These are phyloP conservation scores for Drosophila rellima DNA, from an alignment of 2,888 invertebrate genomes.

Conservation along the genomic window DNA sequence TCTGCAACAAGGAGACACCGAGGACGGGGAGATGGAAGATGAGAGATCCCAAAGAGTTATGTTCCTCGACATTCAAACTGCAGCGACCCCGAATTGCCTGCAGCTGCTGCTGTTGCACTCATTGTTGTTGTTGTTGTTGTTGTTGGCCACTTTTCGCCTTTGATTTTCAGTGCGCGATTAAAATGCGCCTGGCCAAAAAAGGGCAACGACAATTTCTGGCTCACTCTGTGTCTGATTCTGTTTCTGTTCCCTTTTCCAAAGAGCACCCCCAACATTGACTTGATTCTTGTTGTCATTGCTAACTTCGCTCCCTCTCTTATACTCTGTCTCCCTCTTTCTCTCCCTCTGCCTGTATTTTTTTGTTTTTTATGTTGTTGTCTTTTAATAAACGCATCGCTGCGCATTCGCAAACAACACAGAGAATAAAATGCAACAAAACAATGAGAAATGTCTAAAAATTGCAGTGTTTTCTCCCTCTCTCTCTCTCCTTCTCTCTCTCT, in stretches of 20 bases:
- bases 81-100: conserved; percentile 47
- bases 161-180: conserved; percentile 64
- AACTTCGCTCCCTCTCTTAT: not conserved
- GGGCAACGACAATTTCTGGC: conserved; percentile 69
- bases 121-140: conserved; percentile 21
- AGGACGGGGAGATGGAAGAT: not conserved
- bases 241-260: conserved; percentile 31
- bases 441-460: conserved; percentile 75
- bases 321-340: not conserved
- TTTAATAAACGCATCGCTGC: conserved; percentile 77
- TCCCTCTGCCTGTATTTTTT: not conserved
- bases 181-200: conserved; percentile 65
- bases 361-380: conserved; percentile 30
- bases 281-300: conserved; percentile 21
- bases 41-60: conserved; percentile 60
- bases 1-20: conserved; percentile 7
- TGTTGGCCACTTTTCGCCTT: conserved; percentile 58
- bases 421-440: conserved; percentile 59
- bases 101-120: conserved; percentile 17
- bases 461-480: conserved; percentile 40
- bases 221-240: conserved; percentile 6
- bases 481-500: not conserved
- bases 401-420: conserved; percentile 48
- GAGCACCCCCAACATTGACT: conserved; percentile 58
- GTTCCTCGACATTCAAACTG: conserved; percentile 47